Percentiles rank a stretch among this genome's conserved stretches.
These are phyloP conservation scores for Nezara viridula DNA, from an alignment of 2,888 invertebrate genomes.

Conservation along the genomic window DNA sequence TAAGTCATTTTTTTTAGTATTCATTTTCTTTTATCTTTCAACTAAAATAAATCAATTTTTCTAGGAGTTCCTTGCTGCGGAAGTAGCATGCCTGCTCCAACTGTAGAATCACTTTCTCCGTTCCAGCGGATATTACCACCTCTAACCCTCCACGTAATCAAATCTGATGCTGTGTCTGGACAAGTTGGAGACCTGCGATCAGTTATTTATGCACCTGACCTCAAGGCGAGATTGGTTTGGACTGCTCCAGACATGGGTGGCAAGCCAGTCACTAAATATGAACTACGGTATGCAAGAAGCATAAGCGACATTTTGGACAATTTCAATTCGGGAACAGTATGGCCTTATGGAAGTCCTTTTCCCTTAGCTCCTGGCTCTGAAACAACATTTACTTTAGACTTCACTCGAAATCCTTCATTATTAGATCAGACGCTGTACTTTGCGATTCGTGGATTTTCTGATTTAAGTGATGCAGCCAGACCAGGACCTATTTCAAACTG, in stretches of 20 bases:
- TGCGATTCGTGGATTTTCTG: constrained; percentile 72
- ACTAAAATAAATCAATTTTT: constrained; percentile 65
- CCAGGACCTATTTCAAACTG: constrained; percentile 73
- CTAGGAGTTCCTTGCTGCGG: constrained; percentile 72
- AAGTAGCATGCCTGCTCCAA: constrained; percentile 70
- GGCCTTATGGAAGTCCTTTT: constrained; percentile 71
- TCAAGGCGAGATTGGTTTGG: constrained; percentile 73
- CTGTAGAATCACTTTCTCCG: constrained; percentile 71
- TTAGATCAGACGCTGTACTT: constrained; percentile 72
- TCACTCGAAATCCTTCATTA: constrained; percentile 70
- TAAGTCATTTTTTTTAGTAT: background rate
- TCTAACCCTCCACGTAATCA: constrained; percentile 69
- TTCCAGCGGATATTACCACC: constrained; percentile 73
- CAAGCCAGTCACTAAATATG: constrained; percentile 71
- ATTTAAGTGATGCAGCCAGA: constrained; percentile 68
- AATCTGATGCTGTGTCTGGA: constrained; percentile 67
- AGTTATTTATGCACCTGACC: constrained; percentile 70
- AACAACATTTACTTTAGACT: constrained; percentile 71
- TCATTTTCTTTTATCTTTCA: constrained; percentile 64
- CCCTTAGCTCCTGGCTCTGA: constrained; percentile 72
- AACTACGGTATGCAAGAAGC: constrained; percentile 71
- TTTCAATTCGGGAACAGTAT: constrained; percentile 68
- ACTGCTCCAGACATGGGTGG: constrained; percentile 75
- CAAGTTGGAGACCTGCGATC: constrained; percentile 74
- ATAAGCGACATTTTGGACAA: constrained; percentile 67